These are phyloP conservation scores for Spheniscus mendiculus DNA, from an alignment of 2,113 vertebrate species.

Conservation along the genomic window DNA sequence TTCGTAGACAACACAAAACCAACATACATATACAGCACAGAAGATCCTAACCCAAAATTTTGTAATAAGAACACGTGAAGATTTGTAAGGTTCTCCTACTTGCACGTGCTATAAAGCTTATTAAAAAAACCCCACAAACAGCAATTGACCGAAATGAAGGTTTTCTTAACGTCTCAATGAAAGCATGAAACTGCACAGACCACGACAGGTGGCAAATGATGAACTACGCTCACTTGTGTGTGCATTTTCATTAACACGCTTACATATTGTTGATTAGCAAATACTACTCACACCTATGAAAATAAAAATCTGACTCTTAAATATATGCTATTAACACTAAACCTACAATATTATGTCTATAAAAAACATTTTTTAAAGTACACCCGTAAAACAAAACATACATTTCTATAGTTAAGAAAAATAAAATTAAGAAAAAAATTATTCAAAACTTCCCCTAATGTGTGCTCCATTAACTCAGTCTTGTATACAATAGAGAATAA, in stretches of 20 bases:
- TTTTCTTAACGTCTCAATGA: background rate
- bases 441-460: background rate
- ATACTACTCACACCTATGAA: background rate
- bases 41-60: background rate
- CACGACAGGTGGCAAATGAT: background rate
- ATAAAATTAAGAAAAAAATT: background rate
- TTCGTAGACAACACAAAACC: background rate
- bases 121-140: background rate
- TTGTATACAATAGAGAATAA: background rate
- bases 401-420: background rate
- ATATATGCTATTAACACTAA: background rate
- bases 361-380: background rate
- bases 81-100: background rate
- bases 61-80: background rate
- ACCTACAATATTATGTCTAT: background rate
- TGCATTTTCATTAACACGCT: background rate
- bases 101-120: background rate
- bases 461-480: background rate
- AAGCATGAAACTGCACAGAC: conserved; percentile 23
- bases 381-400: background rate
- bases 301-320: conserved; percentile 3
- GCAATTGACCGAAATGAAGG: background rate
- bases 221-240: background rate
- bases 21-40: background rate
- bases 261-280: background rate